These are phyloP conservation scores for Pogoniulus pusillus DNA, from an alignment of 2,797 vertebrate genomes.

Conservation along the genomic window DNA sequence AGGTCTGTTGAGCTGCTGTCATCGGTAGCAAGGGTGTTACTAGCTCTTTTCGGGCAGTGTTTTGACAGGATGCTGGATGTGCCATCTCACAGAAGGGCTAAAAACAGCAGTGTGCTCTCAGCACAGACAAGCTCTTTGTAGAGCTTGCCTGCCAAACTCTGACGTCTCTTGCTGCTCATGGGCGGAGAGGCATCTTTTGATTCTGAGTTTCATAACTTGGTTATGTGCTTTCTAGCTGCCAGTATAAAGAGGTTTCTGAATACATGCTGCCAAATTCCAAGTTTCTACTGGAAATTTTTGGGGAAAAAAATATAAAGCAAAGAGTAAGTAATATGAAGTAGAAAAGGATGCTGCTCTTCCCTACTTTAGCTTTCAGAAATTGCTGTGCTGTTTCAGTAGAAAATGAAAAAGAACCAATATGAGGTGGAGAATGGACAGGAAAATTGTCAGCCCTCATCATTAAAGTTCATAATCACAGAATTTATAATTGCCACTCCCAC, in stretches of 20 bases:
- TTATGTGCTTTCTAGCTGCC: background rate
- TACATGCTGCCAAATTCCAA: background rate
- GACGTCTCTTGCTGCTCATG: background rate
- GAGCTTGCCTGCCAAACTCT: background rate
- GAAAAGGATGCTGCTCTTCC: background rate
- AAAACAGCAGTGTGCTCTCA: background rate
- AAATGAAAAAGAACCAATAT: background rate
- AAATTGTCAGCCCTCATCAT: background rate
- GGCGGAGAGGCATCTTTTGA: background rate
- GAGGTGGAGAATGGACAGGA: background rate
- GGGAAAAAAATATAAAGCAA: background rate
- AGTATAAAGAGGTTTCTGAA: background rate
- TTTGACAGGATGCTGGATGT: constrained; percentile 18
- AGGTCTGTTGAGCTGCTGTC: background rate
- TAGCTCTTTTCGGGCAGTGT: background rate
- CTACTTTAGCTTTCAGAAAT: background rate
- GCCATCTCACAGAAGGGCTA: background rate
- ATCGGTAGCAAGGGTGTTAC: background rate
- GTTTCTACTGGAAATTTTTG: background rate
- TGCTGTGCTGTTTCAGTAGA: background rate
- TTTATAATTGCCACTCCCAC: background rate
- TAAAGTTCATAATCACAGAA: background rate
- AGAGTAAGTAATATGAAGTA: background rate
- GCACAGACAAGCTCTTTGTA: background rate
- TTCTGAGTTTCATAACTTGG: background rate